Evolutionary conservation across 2,888 invertebrate species (phyloP).

Genomic region (Coecobrya sp.): DNA sequence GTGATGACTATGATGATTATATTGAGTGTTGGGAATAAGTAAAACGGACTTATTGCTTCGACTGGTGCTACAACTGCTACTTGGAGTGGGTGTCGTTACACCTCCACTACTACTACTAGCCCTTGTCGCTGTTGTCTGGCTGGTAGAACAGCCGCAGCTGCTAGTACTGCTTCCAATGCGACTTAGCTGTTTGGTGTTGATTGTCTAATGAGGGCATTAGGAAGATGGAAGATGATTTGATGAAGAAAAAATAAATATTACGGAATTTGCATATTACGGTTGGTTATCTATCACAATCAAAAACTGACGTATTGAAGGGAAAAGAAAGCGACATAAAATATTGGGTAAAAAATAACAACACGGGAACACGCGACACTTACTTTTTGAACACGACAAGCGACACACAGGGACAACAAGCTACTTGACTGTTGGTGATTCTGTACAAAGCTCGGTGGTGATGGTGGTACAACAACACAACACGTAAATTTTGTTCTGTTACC

Average conservation of each 20-base stretch:
- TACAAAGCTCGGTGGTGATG: not conserved
- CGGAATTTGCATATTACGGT: too few relatives aligned
- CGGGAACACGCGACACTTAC: slow-evolving; percentile 30
- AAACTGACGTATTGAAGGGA: not conserved
- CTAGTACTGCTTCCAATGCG: slow-evolving; percentile 68
- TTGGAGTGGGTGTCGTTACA: not conserved
- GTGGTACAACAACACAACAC: not conserved
- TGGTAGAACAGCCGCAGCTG: slow-evolving; percentile 42
- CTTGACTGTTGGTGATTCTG: slow-evolving; percentile 36
- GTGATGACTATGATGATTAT: not conserved
- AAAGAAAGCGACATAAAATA: not conserved
- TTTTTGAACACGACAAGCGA: slow-evolving; percentile 38
- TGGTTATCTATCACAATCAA: not conserved
- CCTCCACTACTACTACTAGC: slow-evolving; percentile 16
- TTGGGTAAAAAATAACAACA: not conserved
- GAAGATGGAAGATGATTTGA: not conserved
- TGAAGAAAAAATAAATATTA: not conserved
- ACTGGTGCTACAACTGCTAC: slow-evolving; percentile 30
- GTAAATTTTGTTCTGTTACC: slow-evolving; percentile 50
- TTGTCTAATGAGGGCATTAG: slow-evolving; percentile 46
- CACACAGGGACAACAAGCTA: slow-evolving; percentile 2
- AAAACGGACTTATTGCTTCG: slow-evolving; percentile 45
- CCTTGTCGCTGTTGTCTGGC: not conserved
- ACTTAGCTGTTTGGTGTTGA: slow-evolving; percentile 74
- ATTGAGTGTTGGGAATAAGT: slow-evolving; percentile 9